Percentiles rank a stretch among this genome's conserved stretches.
phyloP scores from a whole-genome alignment of 1,140 invertebrate species.

The Aphidius gifuensis region DNA sequence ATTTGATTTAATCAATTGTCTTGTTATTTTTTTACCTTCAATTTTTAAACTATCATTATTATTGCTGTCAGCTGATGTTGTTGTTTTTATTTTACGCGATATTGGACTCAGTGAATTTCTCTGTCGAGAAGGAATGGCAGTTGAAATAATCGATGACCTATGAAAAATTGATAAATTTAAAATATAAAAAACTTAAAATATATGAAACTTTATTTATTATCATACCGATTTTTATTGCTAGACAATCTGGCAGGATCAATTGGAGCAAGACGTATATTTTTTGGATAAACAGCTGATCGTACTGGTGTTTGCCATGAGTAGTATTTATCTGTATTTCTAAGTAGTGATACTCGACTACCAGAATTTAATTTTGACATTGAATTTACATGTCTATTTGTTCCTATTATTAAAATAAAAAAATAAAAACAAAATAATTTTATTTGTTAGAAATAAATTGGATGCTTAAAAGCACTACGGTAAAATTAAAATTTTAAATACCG shows the following conservation, averaged over 20 bases:
- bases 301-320: slow-evolving; percentile 42
- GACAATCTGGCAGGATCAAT: slow-evolving; percentile 44
- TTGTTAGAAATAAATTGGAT: not conserved
- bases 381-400: slow-evolving; percentile 30
- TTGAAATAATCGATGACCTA: slow-evolving; percentile 25
- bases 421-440: slow-evolving; percentile 5
- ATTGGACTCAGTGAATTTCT: slow-evolving; percentile 45
- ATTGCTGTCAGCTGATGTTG: slow-evolving; percentile 4
- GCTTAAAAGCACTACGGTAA: not conserved
- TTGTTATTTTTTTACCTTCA: slow-evolving; percentile 24
- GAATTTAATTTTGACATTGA: slow-evolving; percentile 31
- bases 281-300: slow-evolving; percentile 39
- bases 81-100: slow-evolving; percentile 23
- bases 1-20: slow-evolving; percentile 21
- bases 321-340: slow-evolving; percentile 33
- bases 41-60: slow-evolving; percentile 21
- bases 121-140: slow-evolving; percentile 25
- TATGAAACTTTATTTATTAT: slow-evolving; percentile 3
- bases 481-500: not conserved
- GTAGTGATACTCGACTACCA: slow-evolving; percentile 29
- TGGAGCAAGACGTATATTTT: slow-evolving; percentile 49
- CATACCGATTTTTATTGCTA: slow-evolving; percentile 41
- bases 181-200: not conserved
- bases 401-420: slow-evolving; percentile 24
- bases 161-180: slow-evolving; percentile 7